These are phyloP conservation scores for Agrenia bidenticulata DNA, from an alignment of 2,888 invertebrate species.

Conservation along the genomic window DNA sequence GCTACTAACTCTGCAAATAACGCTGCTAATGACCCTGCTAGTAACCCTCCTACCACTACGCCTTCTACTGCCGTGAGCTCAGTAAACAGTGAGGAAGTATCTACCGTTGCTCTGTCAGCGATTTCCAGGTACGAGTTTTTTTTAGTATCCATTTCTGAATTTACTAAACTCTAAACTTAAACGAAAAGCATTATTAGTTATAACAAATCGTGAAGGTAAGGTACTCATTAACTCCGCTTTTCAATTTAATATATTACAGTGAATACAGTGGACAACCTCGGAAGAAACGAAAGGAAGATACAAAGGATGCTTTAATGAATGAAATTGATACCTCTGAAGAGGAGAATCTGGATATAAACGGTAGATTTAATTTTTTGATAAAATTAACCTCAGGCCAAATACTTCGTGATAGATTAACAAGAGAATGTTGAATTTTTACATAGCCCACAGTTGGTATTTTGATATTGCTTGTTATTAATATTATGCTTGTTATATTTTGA, in stretches of 20 bases:
- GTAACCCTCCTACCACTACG: not conserved
- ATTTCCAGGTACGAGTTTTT: not conserved
- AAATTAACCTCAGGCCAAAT: no score
- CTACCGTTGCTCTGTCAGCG: not conserved
- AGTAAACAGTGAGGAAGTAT: not conserved
- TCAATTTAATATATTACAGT: slow-evolving; percentile 30
- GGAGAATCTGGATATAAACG: slow-evolving; percentile 48
- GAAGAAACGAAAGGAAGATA: slow-evolving; percentile 51
- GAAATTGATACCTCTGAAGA: slow-evolving; percentile 53
- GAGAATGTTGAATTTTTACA: no score
- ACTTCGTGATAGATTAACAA: no score
- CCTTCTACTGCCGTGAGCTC: slow-evolving; percentile 4
- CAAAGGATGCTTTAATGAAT: slow-evolving; percentile 49
- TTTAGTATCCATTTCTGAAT: no score
- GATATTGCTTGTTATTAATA: no score
- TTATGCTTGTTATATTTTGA: no score
- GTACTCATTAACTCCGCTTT: not conserved
- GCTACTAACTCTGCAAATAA: not conserved
- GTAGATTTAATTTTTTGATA: no score
- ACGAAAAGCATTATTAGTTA: no score
- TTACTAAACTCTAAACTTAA: no score
- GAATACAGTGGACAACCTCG: slow-evolving; percentile 52
- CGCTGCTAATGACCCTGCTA: not conserved
- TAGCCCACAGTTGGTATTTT: no score
- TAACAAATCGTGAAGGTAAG: no score